Evolutionary conservation across 1,140 invertebrate genomes (phyloP), one percentile per base, ranked within the genome.

Genomic region (Drosophila bipectinata): DNA sequence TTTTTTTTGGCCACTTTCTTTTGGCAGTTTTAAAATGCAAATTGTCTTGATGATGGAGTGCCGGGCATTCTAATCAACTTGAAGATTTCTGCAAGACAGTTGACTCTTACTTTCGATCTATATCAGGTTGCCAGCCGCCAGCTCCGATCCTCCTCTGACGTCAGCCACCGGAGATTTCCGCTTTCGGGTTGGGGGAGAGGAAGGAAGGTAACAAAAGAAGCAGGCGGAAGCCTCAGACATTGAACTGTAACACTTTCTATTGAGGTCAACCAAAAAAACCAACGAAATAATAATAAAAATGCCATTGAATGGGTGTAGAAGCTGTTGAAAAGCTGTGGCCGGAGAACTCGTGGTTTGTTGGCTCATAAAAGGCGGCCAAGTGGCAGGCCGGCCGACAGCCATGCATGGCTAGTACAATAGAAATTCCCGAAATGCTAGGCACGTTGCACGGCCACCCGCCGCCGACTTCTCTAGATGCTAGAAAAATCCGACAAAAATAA

Each of bases 171-270:
- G 44, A 69, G 32, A 26, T 32, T 69, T 57, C 67, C 63, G 63
- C 41, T 26, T 44, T 37, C 0, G 4, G 4, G 34, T 37, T 37
- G 10, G 34, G 34, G 12, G 3, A 4, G 10, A 37, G 34, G 34
- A 12, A 18, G 4, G 41, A 51, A 32, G 15, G 28, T 26, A 37
- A 39, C 5, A 47, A 47, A 15, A 32, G 57, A 60, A 59, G 44
- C 68, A 66, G 37, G 52, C 82, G 78, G 80, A 84, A 85, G 73
- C 80, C 12, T 37, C 75, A 88, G 67, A 88, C 83, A 88, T 83
- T 88, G 83, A 88, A 88, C 83, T 88, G 83, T 88, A 88, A 88
- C 83, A 88, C 83, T 88, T 88, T 88, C 83, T 71, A 88, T 83
- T 83, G 61, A 44, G 83, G 83, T 73, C 79, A 83, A 49, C 39